A percentile compares a stretch with the other conserved stretches of the same genome.
Conservation (phyloP, 2,888 invertebrate genomes). For the Ramazzottius varieornatus region DNA sequence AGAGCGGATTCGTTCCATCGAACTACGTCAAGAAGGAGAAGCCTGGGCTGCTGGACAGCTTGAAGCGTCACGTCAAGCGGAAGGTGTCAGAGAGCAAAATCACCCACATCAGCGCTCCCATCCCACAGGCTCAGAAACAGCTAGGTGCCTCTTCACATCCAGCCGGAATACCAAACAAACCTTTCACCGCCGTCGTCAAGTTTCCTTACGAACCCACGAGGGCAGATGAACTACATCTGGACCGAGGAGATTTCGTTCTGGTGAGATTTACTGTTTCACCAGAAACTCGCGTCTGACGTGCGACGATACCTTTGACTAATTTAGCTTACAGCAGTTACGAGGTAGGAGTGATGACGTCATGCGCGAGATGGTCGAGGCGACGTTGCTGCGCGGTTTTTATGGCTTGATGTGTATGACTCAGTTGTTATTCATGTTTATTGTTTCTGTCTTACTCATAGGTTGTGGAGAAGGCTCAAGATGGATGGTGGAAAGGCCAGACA, state of each 20-base stretch:
- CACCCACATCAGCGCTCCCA: slow-evolving; percentile 1
- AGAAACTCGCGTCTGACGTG: no score
- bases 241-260: slow-evolving; percentile 30
- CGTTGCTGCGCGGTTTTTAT: no score
- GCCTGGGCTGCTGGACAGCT: slow-evolving; percentile 71
- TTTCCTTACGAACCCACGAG: slow-evolving; percentile 60
- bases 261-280: no score
- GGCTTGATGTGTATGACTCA: no score
- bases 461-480: slow-evolving; percentile 89
- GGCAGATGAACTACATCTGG: slow-evolving; percentile 72
- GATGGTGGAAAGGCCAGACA: slow-evolving; percentile 75
- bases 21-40: slow-evolving; percentile 97
- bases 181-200: slow-evolving; percentile 68
- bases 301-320: no score
- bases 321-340: no score
- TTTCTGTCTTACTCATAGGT: slow-evolving; percentile 27
- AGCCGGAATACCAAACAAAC: slow-evolving; percentile 16
- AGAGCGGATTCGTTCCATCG: slow-evolving; percentile 92
- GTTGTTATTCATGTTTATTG: no score
- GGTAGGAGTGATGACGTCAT: no score
- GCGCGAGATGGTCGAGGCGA: no score
- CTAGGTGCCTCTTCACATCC: neutral
- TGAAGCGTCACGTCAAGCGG: slow-evolving; percentile 7
- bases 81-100: neutral
- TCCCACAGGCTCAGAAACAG: neutral